A percentile compares a stretch with the other conserved stretches of the same genome.
Evolutionary conservation across 2,888 invertebrate species (phyloP).

Genomic region (Myathropa florea): DNA sequence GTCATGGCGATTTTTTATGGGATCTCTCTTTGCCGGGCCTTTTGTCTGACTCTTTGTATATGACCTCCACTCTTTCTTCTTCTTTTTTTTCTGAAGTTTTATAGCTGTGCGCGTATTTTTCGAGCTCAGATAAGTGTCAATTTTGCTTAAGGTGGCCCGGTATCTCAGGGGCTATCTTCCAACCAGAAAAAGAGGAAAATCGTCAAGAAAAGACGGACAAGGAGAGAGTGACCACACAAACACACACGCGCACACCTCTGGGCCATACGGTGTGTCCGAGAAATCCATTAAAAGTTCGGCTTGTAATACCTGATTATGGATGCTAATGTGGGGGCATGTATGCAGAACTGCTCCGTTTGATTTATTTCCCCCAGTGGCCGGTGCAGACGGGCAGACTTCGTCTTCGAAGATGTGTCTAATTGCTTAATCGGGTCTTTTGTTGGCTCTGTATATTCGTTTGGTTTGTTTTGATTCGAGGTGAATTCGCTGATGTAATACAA

Average conservation of each 20-base stretch:
- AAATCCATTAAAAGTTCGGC: constrained; percentile 50
- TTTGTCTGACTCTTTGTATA: constrained; percentile 2
- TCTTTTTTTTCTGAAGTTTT: constrained; percentile 18
- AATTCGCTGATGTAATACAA: background rate
- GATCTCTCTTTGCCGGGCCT: background rate
- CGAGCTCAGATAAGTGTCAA: constrained; percentile 48
- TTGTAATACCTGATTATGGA: constrained; percentile 41
- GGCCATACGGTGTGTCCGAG: no score
- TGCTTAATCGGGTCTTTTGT: constrained; percentile 51
- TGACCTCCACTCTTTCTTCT: background rate
- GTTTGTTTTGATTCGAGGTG: constrained; percentile 9
- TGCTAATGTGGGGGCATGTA: constrained; percentile 37
- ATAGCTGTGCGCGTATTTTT: constrained; percentile 36
- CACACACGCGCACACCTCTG: background rate
- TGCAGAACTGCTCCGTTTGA: constrained; percentile 31
- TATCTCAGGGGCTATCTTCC: background rate
- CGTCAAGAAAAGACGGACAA: background rate
- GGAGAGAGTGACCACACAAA: background rate
- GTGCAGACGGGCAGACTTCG: background rate
- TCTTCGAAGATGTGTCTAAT: constrained; percentile 27
- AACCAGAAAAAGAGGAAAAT: background rate
- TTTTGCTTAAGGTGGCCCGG: constrained; percentile 33
- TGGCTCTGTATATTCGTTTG: background rate
- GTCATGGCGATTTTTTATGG: constrained; percentile 42
- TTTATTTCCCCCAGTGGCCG: constrained; percentile 22